phyloP scores from a whole-genome alignment of 2,113 vertebrate genomes.

The Dromaius novaehollandiae region DNA sequence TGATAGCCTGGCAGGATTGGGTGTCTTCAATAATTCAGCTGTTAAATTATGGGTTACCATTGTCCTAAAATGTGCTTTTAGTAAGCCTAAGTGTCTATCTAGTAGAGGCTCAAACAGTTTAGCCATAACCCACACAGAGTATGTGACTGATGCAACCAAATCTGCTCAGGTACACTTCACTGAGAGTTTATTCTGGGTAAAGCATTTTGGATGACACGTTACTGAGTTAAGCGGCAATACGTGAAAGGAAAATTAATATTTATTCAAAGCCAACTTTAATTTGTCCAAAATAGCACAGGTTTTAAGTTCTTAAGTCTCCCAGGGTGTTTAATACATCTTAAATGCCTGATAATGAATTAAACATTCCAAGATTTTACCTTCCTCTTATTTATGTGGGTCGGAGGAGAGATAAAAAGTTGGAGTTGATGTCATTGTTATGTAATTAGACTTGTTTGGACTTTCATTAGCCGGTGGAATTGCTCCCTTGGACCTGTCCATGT shows the following conservation, averaged over 20 bases:
- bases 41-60: not conserved
- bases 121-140: not conserved
- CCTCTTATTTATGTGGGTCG: not conserved
- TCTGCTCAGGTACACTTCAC: not conserved
- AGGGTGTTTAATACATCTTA: not conserved
- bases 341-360: slow-evolving; percentile 11
- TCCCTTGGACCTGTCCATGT: not conserved
- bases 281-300: not conserved
- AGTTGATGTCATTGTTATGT: not conserved
- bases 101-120: not conserved
- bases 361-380: not conserved
- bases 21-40: not conserved
- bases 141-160: not conserved
- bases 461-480: slow-evolving; percentile 5
- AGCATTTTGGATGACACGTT: not conserved
- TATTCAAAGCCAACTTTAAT: not conserved
- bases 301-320: not conserved
- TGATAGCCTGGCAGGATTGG: not conserved
- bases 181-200: not conserved
- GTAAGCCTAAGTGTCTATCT: not conserved
- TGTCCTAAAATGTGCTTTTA: not conserved
- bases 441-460: not conserved
- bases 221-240: not conserved
- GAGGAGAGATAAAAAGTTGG: not conserved
- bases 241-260: not conserved